phyloP scores from a whole-genome alignment of 2,797 vertebrate genomes.

The Myripristis jacobus region DNA sequence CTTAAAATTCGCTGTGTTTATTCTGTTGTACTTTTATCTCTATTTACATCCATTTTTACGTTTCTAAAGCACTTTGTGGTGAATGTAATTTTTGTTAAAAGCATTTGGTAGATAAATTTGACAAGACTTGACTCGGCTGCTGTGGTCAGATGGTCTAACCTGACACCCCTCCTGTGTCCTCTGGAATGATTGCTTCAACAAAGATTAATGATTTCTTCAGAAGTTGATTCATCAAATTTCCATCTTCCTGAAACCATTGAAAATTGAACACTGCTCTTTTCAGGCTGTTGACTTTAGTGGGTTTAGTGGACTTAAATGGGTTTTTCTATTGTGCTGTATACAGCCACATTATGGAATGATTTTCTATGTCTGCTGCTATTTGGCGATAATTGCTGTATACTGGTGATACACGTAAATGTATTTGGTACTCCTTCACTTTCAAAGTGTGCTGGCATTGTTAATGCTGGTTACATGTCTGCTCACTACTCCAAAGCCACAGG shows the following conservation, averaged over 20 bases:
- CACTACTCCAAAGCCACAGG: background rate
- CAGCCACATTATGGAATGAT: background rate
- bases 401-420: background rate
- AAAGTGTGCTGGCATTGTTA: slow-evolving; percentile 2
- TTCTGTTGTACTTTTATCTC: slow-evolving; percentile 1
- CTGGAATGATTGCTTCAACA: slow-evolving; percentile 14
- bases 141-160: slow-evolving; percentile 25
- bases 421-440: slow-evolving; percentile 4
- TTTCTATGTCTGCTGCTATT: background rate
- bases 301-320: slow-evolving; percentile 4
- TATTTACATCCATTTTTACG: slow-evolving; percentile 2
- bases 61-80: slow-evolving; percentile 14
- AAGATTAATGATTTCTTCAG: slow-evolving; percentile 41
- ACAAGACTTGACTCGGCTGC: slow-evolving; percentile 6
- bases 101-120: slow-evolving; percentile 1
- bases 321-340: background rate
- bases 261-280: slow-evolving; percentile 31
- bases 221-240: slow-evolving; percentile 35
- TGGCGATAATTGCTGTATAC: background rate
- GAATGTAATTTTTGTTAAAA: slow-evolving; percentile 14
- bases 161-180: background rate
- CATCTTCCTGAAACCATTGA: slow-evolving; percentile 31
- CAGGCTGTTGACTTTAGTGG: background rate
- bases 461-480: background rate
- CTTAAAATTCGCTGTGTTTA: background rate